Base-by-base conservation (phyloP, 2,113 vertebrate species). In the Coregonus clupeaformis region DNA sequence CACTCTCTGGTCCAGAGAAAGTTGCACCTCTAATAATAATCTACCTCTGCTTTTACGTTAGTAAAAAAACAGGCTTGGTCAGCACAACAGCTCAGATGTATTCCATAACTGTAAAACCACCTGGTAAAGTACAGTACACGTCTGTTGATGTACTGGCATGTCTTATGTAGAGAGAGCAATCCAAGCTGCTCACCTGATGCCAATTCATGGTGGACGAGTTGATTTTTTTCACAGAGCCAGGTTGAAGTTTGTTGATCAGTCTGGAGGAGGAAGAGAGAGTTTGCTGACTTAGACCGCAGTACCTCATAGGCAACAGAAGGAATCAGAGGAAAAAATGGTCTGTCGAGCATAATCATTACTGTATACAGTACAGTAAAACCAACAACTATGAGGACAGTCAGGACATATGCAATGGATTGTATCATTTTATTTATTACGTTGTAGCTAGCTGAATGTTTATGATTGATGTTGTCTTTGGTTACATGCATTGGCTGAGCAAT, bases 241-340 rank as follows among this genome's bases (percentile, higher is more conserved):
- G 95, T 70, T 94, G 91, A 6, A 98, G 90, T 74, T 91, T 94
- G 86, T 98, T 98, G 85, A 98, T 94, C 29, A 98, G 94, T 47
- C 97, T 98, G 9, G 20, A 42, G 32, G 20, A 24, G 7, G 22
- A 20, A 24, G 20, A 68, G 3, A n/a, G 32, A 45, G 1, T 9
- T 52, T 52, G 49, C 49, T 0, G 3, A 16, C 49, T 52, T 18
- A 52, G 49, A 52, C 49, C 18, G 3, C 49, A 52, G 49, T 16
- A 18, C 12, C 49, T 16, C 16, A 52, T 18, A 52, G 16, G 16
- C 49, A 18, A 52, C 49, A 1, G 16, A 52, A 52, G 5, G 13
- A 52, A 18, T 18, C 49, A 18, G 16, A 18, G 16, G 49, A 52
- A 1, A 14, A 52, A 52, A 42, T 11, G 0, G 36, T 12, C 36